These are phyloP conservation scores for Acrobasis suavella DNA, from an alignment of 2,888 invertebrate genomes.

Conservation along the genomic window DNA sequence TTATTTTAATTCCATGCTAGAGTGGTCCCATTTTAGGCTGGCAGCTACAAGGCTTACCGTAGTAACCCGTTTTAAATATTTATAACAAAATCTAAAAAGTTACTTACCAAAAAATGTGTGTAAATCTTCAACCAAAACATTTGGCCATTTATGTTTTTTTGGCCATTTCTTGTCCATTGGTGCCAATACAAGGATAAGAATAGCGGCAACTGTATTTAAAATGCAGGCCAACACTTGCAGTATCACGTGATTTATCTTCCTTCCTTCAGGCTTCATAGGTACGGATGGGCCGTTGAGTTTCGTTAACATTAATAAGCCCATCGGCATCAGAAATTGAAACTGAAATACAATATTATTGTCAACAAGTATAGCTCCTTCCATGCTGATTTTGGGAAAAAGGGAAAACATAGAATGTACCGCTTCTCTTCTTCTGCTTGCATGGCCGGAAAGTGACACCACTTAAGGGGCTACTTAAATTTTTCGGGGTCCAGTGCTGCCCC, in stretches of 20 bases:
- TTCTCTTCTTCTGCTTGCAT: too few species aligned
- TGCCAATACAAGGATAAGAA: not conserved
- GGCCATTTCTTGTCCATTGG: too few species aligned
- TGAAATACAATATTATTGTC: constrained; percentile 32
- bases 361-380: not conserved
- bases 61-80: too few species aligned
- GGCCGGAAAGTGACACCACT: too few species aligned
- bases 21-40: too few species aligned
- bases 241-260: constrained; percentile 41
- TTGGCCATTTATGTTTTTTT: constrained; percentile 25
- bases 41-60: too few species aligned
- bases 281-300: constrained; percentile 43
- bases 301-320: constrained; percentile 44
- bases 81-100: too few species aligned
- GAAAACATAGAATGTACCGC: too few species aligned
- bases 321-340: constrained; percentile 48
- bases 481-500: too few species aligned
- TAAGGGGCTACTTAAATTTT: too few species aligned
- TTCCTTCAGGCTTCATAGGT: constrained; percentile 38
- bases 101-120: constrained; percentile 1
- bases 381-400: too few species aligned
- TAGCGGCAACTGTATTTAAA: not conserved
- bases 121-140: not conserved
- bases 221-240: constrained; percentile 29
- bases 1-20: too few species aligned